A percentile compares a stretch with the other conserved stretches of the same genome.
phyloP scores from a whole-genome alignment of 2,113 vertebrate genomes.

The Sorex fumeus region DNA sequence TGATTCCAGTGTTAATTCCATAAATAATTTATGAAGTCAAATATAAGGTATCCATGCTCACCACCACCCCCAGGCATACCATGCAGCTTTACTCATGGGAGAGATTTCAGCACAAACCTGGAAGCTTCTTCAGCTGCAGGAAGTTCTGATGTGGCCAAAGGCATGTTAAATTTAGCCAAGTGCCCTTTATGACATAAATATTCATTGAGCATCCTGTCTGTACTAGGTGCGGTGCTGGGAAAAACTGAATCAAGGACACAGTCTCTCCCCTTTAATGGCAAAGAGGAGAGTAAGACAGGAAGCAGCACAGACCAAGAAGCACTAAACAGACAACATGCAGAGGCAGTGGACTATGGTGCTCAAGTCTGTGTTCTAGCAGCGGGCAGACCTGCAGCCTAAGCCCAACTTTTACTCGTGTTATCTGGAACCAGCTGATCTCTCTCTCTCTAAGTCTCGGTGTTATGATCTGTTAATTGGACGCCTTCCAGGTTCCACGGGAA shows the following conservation, averaged over 20 bases:
- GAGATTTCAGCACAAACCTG: conserved; percentile 82
- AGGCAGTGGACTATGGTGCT: background rate
- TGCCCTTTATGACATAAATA: conserved; percentile 43
- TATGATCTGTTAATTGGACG: background rate
- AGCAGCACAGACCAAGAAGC: background rate
- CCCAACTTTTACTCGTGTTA: background rate
- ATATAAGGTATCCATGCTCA: conserved; percentile 79
- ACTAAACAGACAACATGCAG: background rate
- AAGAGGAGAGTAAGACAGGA: background rate
- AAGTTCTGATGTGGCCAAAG: conserved; percentile 43
- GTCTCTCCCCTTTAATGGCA: background rate
- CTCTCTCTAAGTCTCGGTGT: background rate
- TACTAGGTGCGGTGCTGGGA: background rate
- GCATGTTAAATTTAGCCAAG: conserved; percentile 56
- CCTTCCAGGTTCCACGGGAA: background rate
- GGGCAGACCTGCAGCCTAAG: background rate
- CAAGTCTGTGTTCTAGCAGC: background rate
- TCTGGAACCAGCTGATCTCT: background rate
- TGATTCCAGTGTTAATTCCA: conserved; percentile 88
- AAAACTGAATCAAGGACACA: background rate
- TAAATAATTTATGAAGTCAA: conserved; percentile 91
- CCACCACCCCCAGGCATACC: conserved; percentile 65
- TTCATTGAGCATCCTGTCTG: conserved; percentile 21
- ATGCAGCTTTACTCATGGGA: conserved; percentile 75
- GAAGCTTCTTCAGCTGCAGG: conserved; percentile 63